These are phyloP conservation scores for Pseudotriccus pelzelni DNA, from an alignment of 2,797 vertebrate genomes.

Conservation along the genomic window DNA sequence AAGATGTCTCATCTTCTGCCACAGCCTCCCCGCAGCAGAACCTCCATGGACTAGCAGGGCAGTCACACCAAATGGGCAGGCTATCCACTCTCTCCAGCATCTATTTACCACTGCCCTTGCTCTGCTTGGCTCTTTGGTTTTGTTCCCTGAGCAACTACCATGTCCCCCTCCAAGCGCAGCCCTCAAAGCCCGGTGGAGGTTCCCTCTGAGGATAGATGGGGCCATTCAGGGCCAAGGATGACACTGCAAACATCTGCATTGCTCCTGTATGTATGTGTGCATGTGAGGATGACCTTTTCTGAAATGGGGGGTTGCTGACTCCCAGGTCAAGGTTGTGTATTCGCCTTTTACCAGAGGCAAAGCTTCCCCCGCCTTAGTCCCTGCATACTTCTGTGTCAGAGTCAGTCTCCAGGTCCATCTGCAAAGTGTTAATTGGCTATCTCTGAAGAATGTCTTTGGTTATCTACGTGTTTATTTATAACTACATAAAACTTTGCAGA, in stretches of 20 bases:
- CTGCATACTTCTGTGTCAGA: neutral
- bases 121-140: neutral
- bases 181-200: neutral
- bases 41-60: neutral
- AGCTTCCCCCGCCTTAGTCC: neutral
- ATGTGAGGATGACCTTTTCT: neutral
- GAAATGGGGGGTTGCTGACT: neutral
- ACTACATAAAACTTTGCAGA: neutral
- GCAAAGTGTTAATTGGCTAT: neutral
- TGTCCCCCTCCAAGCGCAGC: accelerated
- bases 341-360: neutral
- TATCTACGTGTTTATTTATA: neutral
- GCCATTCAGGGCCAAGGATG: neutral
- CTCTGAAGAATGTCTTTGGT: neutral
- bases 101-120: neutral
- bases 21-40: neutral
- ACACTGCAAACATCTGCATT: neutral
- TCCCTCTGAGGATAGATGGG: neutral
- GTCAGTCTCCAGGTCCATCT: neutral
- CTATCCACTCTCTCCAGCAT: neutral
- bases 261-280: accelerated
- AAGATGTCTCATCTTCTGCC: neutral
- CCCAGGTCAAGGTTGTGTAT: accelerated
- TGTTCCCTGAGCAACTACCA: neutral
- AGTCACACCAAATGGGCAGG: neutral